A percentile compares a stretch with the other conserved stretches of the same genome.
Conservation (phyloP, 2,888 invertebrate species). For the Pyrocoelia pectoralis region DNA sequence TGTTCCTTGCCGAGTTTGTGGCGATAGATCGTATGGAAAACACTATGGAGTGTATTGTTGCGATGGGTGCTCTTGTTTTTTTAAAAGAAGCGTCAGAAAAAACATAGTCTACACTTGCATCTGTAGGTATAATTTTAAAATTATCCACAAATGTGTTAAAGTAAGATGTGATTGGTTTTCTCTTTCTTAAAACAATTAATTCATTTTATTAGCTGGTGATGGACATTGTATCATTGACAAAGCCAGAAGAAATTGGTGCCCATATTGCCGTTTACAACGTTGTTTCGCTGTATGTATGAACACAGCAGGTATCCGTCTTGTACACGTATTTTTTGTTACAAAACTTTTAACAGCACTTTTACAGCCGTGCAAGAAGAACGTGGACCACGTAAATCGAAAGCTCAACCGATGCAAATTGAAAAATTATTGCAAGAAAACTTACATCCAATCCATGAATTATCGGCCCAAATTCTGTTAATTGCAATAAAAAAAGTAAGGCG, state of each 20-base stretch:
- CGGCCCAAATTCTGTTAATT: conserved; percentile 67
- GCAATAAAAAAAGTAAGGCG: conserved; percentile 65
- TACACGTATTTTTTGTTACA: too few relatives aligned
- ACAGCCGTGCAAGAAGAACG: conserved; percentile 86
- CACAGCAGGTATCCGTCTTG: conserved; percentile 69
- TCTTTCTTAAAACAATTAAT: too few relatives aligned
- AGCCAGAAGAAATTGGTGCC: conserved; percentile 87
- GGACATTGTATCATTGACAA: conserved; percentile 81
- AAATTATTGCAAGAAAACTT: conserved; percentile 40
- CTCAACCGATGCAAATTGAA: conserved; percentile 14
- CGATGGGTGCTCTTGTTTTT: conserved; percentile 91
- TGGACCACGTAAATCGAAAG: conserved; percentile 71
- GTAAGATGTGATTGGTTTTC: too few relatives aligned
- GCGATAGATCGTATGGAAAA: conserved; percentile 83
- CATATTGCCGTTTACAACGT: conserved; percentile 80
- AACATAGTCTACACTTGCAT: conserved; percentile 80
- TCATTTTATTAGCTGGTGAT: conserved; percentile 76
- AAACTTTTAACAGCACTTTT: too few relatives aligned
- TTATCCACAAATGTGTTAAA: too few relatives aligned
- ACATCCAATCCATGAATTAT: conserved; percentile 61
- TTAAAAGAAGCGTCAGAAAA: conserved; percentile 82
- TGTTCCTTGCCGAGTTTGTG: conserved; percentile 79
- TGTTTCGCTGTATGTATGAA: conserved; percentile 84
- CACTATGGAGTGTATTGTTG: conserved; percentile 87
- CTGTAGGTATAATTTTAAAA: conserved; percentile 62